These are phyloP conservation scores for Andricus quercusramuli DNA, from an alignment of 2,888 invertebrate species.

Conservation along the genomic window DNA sequence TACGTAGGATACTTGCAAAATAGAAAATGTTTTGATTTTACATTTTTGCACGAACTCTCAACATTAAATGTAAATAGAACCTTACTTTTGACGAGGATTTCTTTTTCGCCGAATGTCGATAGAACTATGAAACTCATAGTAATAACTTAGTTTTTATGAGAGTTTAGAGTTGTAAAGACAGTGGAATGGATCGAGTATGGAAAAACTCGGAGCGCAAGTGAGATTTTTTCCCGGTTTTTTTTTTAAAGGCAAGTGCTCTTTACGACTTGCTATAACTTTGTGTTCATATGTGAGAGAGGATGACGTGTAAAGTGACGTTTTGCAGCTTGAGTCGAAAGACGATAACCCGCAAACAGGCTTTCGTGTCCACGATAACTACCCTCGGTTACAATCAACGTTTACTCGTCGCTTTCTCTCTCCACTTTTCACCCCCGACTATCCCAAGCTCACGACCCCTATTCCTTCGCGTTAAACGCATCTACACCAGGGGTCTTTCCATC, in stretches of 20 bases:
- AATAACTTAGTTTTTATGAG: conserved; percentile 26
- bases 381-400: conserved; percentile 54
- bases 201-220: conserved; percentile 41
- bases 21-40: too few relatives aligned
- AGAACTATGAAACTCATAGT: neutral
- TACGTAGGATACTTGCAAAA: too few relatives aligned
- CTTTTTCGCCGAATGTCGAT: neutral
- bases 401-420: conserved; percentile 58
- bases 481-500: conserved; percentile 72
- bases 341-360: conserved; percentile 55
- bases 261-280: conserved; percentile 31
- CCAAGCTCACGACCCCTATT: conserved; percentile 69
- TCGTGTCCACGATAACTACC: conserved; percentile 57
- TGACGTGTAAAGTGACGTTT: conserved; percentile 22
- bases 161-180: conserved; percentile 43
- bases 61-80: neutral
- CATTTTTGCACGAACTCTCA: too few relatives aligned
- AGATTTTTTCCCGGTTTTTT: conserved; percentile 3
- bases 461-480: conserved; percentile 74
- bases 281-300: neutral
- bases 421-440: conserved; percentile 63
- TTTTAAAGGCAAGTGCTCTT: conserved; percentile 11
- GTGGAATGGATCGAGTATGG: conserved; percentile 44
- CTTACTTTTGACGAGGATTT: neutral
- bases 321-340: conserved; percentile 42